Percentiles rank a stretch among this genome's conserved stretches.
These are phyloP conservation scores for Delichon dasypus DNA, from an alignment of 2,797 vertebrate species.

Conservation along the genomic window DNA sequence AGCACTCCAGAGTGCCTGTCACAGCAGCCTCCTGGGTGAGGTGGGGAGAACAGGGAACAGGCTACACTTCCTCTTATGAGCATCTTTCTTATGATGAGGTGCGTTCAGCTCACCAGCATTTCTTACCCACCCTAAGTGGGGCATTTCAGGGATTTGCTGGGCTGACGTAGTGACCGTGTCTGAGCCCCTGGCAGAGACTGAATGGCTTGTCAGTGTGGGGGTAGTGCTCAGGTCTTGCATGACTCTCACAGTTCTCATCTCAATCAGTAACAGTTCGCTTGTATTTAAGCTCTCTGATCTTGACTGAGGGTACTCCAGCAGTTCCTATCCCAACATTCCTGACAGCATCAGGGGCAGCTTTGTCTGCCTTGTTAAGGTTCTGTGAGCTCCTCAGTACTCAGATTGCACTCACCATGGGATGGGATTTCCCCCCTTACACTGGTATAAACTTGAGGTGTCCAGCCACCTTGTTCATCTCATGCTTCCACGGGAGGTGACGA, in stretches of 20 bases:
- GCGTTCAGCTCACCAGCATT: neutral
- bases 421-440: neutral
- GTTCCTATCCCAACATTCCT: neutral
- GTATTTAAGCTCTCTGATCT: neutral
- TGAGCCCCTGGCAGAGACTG: neutral
- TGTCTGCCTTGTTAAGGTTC: neutral
- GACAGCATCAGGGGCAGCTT: neutral
- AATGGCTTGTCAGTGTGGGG: neutral
- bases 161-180: neutral
- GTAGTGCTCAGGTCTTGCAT: neutral
- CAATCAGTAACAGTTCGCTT: neutral
- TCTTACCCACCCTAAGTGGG: neutral
- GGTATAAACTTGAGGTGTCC: neutral
- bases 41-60: neutral
- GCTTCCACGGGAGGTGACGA: neutral
- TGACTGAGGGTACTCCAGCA: neutral
- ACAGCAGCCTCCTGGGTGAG: neutral
- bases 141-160: neutral
- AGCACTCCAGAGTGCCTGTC: neutral
- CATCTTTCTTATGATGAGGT: neutral
- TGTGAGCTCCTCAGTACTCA: neutral
- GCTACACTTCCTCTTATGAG: neutral
- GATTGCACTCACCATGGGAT: neutral
- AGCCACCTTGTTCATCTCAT: neutral
- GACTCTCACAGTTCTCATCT: neutral